Percentiles rank a stretch among this genome's conserved stretches.
Conservation (phyloP, 2,797 vertebrate genomes). For the Sternotherus odoratus region DNA sequence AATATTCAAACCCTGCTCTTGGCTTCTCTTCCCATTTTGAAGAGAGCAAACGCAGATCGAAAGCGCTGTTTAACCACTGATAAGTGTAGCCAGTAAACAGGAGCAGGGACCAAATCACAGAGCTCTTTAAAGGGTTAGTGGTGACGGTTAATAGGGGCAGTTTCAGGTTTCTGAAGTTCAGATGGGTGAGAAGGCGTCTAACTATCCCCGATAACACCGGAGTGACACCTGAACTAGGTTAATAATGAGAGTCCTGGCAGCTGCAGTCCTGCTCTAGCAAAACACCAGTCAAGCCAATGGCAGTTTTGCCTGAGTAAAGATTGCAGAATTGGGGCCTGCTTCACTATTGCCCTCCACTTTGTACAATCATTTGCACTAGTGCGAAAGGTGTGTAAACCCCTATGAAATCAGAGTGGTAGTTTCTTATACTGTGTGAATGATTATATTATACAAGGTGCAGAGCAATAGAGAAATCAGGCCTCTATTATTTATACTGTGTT, state of each 20-base stretch:
- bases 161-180: not conserved
- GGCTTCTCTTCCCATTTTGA: not conserved
- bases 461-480: not conserved
- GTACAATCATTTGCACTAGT: not conserved
- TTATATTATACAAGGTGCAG: not conserved
- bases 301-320: not conserved
- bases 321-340: not conserved
- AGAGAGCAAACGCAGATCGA: fast-evolving
- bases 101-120: not conserved
- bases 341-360: not conserved
- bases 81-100: fast-evolving
- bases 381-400: not conserved
- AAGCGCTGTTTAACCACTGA: not conserved
- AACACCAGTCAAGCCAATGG: not conserved
- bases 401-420: not conserved
- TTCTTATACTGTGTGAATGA: not conserved
- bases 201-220: not conserved
- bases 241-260: not conserved
- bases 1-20: not conserved
- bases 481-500: not conserved
- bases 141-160: not conserved
- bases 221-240: fast-evolving
- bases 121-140: not conserved
- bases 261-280: fast-evolving
- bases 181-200: not conserved